Evolutionary conservation across 2,797 vertebrate species (phyloP).

Genomic region (Amphiprion clarkii): DNA sequence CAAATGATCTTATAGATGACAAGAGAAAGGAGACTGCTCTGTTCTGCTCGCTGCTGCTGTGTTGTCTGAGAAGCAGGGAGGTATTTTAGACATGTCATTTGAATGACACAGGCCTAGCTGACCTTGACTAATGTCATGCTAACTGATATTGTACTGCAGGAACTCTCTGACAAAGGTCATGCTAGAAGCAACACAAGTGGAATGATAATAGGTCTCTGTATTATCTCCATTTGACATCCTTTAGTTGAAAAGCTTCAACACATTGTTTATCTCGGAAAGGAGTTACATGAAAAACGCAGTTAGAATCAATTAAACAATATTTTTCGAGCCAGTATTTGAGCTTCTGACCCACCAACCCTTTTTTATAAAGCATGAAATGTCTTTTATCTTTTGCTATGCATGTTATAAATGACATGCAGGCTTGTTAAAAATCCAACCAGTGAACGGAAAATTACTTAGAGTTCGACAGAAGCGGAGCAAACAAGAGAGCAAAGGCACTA

Average conservation of each 20-base stretch:
- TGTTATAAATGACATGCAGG: background rate
- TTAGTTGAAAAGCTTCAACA: background rate
- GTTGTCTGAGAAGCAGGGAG: background rate
- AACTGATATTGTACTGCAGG: slow-evolving; percentile 1
- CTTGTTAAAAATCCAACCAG: background rate
- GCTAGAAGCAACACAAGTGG: background rate
- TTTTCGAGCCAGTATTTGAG: background rate
- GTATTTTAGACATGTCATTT: background rate
- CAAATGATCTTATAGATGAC: background rate
- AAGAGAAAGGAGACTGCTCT: background rate
- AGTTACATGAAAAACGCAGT: background rate
- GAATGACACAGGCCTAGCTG: slow-evolving; percentile 20
- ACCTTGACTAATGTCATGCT: slow-evolving; percentile 53
- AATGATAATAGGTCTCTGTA: background rate
- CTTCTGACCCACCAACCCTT: background rate
- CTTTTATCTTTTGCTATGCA: background rate
- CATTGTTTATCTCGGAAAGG: background rate
- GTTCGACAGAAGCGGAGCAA: background rate
- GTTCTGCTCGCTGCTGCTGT: background rate
- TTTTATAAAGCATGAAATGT: background rate
- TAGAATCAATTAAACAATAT: background rate
- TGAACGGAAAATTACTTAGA: slow-evolving; percentile 4
- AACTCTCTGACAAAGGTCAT: slow-evolving; percentile 19
- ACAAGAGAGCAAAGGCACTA: background rate
- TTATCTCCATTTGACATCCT: slow-evolving; percentile 10